Evolutionary conservation across 2,888 invertebrate genomes (phyloP).

Genomic region (Herminia tarsipennalis): DNA sequence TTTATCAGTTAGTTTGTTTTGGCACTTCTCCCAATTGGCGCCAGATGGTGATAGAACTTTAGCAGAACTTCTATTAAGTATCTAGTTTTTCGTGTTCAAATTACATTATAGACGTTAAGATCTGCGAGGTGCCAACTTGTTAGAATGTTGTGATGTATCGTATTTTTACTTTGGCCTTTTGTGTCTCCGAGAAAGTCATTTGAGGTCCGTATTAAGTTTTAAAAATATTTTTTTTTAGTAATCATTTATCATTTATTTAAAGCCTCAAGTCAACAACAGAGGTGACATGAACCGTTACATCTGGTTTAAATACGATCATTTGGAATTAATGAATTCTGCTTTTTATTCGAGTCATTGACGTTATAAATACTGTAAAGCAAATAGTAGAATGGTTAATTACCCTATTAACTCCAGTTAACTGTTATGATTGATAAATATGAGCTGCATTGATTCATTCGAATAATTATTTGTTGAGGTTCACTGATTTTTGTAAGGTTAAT

Average conservation of each 20-base stretch:
- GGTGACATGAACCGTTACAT: too few species aligned
- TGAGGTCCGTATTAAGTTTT: too few species aligned
- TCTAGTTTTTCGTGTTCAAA: slow-evolving; percentile 37
- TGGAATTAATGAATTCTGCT: background rate
- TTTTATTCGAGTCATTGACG: slow-evolving; percentile 6
- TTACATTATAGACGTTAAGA: slow-evolving; percentile 34
- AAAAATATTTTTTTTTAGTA: too few species aligned
- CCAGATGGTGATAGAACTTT: slow-evolving; percentile 68
- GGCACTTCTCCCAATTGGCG: slow-evolving; percentile 70
- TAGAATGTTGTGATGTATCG: slow-evolving; percentile 15
- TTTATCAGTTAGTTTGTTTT: slow-evolving; percentile 55
- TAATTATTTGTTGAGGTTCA: too few species aligned
- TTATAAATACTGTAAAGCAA: slow-evolving; percentile 19
- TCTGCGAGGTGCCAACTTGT: slow-evolving; percentile 26
- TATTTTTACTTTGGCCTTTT: slow-evolving; percentile 2
- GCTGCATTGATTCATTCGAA: slow-evolving; percentile 7
- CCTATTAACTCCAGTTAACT: slow-evolving; percentile 16
- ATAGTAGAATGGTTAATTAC: slow-evolving; percentile 26
- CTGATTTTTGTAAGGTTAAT: too few species aligned
- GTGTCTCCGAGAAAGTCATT: too few species aligned
- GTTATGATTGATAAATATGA: slow-evolving; percentile 7
- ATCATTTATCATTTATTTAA: too few species aligned
- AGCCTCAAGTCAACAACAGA: too few species aligned
- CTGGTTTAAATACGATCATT: too few species aligned
- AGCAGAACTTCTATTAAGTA: slow-evolving; percentile 54